Base-by-base conservation (phyloP, 2,797 vertebrate species). In the Agapornis canus region DNA sequence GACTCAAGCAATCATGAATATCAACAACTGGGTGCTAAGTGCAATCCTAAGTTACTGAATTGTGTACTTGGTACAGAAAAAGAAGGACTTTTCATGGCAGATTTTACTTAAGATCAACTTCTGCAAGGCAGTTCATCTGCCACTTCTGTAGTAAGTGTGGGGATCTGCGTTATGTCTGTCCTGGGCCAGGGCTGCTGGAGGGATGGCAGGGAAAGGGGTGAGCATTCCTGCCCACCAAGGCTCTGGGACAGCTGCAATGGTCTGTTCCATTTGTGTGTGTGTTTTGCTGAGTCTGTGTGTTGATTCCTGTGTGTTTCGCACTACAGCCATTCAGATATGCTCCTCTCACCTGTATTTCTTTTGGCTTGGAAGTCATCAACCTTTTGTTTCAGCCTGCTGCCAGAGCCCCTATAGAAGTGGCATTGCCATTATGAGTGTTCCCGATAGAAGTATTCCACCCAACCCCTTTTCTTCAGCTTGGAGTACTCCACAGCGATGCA, bases 1-100 rank as follows among this genome's bases (percentile, higher is more conserved):
- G 57, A 37, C 77, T 79, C 69, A 10, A 40, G 59, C 31, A 40
- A 10, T 75, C 52, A 16, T 10, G 26, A 72, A 12, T 43, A 42
- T 25, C 59, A 79, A 3, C 52, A 64, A 2, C 31, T 7, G 21
- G 25, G 19, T 69, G 45, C 77, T 65, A 57, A 83, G 40, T 45
- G 35, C 32, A 57, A 9, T 8, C 10, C 42, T 65, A 51, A 5
- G 5, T 65, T 60, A 45, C 35, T 3, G 4, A 83, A 12, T 32
- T 1, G 0, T 3, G 1, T 37, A 15, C 31, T 35, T 49, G 61
- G 42, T 89, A 48, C 0, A 0, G 54, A 47, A 69, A 54, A n/a
- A 40, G 54, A 48, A 39, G 37, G 3, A n/a, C 27, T 63, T 91
- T 45, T 51, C 22, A 4, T 26, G 35, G 47, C n/a, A 65, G 57